Evolutionary conservation across 2,113 vertebrate genomes (phyloP).

Genomic region (Procavia capensis): DNA sequence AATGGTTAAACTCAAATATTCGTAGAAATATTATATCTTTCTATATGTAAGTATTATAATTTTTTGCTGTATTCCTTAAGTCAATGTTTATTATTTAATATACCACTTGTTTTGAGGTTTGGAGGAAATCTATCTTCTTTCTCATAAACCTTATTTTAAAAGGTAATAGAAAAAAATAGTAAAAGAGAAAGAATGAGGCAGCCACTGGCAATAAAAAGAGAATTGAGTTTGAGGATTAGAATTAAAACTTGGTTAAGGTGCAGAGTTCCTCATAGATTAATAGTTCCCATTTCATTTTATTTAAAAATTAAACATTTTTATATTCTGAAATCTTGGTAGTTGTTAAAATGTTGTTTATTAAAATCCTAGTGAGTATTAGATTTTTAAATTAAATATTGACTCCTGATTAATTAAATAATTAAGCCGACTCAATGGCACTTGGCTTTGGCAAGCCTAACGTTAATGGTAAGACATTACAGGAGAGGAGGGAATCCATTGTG

Average conservation of each 20-base stretch:
- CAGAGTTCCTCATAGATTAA: neutral
- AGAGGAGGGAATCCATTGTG: neutral
- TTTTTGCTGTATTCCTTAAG: slow-evolving; percentile 31
- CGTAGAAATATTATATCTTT: slow-evolving; percentile 1
- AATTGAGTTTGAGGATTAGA: neutral
- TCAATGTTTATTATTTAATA: neutral
- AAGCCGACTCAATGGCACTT: too few species aligned
- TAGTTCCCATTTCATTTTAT: slow-evolving; percentile 56
- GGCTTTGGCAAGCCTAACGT: too few species aligned
- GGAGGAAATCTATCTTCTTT: slow-evolving; percentile 20
- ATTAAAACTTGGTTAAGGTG: neutral
- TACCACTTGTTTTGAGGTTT: neutral
- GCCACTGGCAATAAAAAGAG: neutral
- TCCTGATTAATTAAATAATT: slow-evolving; percentile 72
- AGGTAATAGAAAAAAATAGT: neutral
- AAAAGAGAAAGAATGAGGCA: neutral
- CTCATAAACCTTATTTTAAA: slow-evolving; percentile 40
- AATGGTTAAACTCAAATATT: neutral
- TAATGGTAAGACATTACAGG: slow-evolving; percentile 27
- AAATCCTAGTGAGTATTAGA: slow-evolving; percentile 60
- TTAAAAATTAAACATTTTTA: slow-evolving; percentile 66
- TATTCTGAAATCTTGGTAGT: slow-evolving; percentile 25
- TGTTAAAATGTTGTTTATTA: slow-evolving; percentile 72
- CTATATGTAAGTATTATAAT: neutral
- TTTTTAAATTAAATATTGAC: slow-evolving; percentile 75